A percentile compares a stretch with the other conserved stretches of the same genome.
These are phyloP conservation scores for Philypnodon macrostomus DNA, from an alignment of 2,797 vertebrate species.

Conservation along the genomic window DNA sequence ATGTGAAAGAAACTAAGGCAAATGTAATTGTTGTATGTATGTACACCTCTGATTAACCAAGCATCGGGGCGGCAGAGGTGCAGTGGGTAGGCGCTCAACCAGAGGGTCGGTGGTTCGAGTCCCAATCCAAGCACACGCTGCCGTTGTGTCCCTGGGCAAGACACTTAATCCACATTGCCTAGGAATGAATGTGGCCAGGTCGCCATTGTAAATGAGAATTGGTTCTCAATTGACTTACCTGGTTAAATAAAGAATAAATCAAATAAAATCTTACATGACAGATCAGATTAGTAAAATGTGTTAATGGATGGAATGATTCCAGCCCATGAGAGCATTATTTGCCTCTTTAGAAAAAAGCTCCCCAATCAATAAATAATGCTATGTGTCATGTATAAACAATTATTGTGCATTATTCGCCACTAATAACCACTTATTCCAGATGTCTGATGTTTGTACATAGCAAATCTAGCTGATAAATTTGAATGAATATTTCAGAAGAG, in stretches of 20 bases:
- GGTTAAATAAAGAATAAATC: no score
- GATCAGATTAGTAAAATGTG: slow-evolving; percentile 25
- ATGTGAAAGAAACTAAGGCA: no score
- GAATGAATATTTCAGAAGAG: slow-evolving; percentile 51
- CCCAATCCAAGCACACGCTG: no score
- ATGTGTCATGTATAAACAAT: slow-evolving; percentile 52
- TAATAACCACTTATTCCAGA: slow-evolving; percentile 49
- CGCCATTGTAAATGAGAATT: no score
- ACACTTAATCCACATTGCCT: no score
- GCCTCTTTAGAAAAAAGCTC: slow-evolving; percentile 19
- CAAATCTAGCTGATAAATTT: slow-evolving; percentile 46
- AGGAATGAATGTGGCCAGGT: no score
- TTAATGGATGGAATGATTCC: slow-evolving; percentile 24
- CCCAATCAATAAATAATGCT: slow-evolving; percentile 53
- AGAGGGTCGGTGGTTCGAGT: no score
- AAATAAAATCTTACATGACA: neutral
- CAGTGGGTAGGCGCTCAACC: no score
- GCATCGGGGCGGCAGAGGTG: no score
- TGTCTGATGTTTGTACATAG: slow-evolving; percentile 42
- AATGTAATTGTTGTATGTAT: neutral
- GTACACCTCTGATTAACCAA: neutral
- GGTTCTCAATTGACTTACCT: no score
- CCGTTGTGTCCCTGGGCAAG: no score
- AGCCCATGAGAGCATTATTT: slow-evolving; percentile 8
- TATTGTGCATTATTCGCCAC: slow-evolving; percentile 50